These are phyloP conservation scores for Salvelinus alpinus DNA, from an alignment of 2,113 vertebrate species.

Conservation along the genomic window DNA sequence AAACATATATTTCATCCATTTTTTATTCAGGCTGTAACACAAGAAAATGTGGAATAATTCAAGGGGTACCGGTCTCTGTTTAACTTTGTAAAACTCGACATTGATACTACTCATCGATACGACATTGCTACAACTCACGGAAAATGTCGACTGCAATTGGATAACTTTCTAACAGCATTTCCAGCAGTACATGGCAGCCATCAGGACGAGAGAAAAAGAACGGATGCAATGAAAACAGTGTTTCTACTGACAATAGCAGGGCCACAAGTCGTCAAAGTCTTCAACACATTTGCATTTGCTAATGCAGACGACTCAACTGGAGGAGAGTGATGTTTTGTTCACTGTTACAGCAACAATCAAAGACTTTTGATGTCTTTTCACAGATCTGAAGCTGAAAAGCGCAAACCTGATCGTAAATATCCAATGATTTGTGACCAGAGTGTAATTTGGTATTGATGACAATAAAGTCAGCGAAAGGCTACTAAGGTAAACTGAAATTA, in stretches of 20 bases:
- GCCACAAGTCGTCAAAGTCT: slow-evolving; percentile 11
- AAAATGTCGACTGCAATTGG: too few species aligned
- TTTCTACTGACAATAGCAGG: slow-evolving; percentile 9
- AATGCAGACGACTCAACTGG: too few species aligned
- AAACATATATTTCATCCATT: too few species aligned
- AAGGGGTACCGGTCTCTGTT: too few species aligned
- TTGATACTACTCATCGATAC: too few species aligned
- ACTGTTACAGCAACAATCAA: neutral
- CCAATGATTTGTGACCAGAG: neutral
- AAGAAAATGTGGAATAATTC: too few species aligned
- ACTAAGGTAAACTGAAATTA: neutral
- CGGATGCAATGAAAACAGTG: neutral
- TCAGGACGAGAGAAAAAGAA: neutral
- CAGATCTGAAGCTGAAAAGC: neutral
- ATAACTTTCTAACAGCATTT: too few species aligned
- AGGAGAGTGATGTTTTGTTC: slow-evolving; percentile 4
- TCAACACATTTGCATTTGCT: neutral
- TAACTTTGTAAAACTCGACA: too few species aligned
- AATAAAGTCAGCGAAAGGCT: slow-evolving; percentile 1
- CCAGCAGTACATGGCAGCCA: neutral
- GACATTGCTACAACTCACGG: too few species aligned
- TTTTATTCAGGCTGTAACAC: too few species aligned
- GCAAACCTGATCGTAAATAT: neutral
- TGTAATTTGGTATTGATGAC: neutral
- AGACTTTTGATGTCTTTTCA: neutral